Base-by-base conservation (phyloP, 1,140 invertebrate genomes). In the Papilio glaucus region DNA sequence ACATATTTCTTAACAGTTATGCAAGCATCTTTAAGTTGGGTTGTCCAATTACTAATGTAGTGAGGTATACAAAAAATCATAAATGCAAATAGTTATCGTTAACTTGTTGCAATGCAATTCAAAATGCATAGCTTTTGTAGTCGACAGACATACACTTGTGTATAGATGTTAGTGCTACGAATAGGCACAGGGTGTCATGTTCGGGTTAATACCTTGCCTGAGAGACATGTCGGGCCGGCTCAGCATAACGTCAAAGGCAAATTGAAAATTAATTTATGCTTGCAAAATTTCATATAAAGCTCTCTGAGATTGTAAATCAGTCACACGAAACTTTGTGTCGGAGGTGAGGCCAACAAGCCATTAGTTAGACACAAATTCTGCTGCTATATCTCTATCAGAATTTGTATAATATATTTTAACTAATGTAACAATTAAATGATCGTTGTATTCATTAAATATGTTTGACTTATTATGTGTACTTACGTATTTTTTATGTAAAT, bases 191-290 rank as follows among this genome's bases (percentile, higher is more conserved):
- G 76, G 78, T 80, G 86, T 88, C 86, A 85, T 91, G 87, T 89
- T 82, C 82, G 83, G 80, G 84, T 84, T 89, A 89, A 88, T 89
- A 87, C 85, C 86, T 83, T 74, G 83, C 83, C 83, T 84, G 83
- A 74, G 87, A 90, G 90, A 92, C 87, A 87, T 86, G 89, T 84
- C 83, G 81, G 79, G 80, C 79, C 82, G 85, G 86, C 89, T 92
- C 88, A 89, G 90, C 89, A 83, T 91, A 88, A 91, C 84, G 89
- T 90, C 90, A 91, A 91, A 91, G 89, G 87, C 85, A 92, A 92
- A 92, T 92, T 91, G 90, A 91, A 92, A 92, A 91, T 91, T 92
- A 92, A 92, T 92, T 92, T 92, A 92, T 91, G 89, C 85, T 85
- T 79, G 77, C 85, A 86, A 89, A 88, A 88, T 88, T 87, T 86